Conservation (phyloP, 2,888 invertebrate species). For the Drosophila mulleri region DNA sequence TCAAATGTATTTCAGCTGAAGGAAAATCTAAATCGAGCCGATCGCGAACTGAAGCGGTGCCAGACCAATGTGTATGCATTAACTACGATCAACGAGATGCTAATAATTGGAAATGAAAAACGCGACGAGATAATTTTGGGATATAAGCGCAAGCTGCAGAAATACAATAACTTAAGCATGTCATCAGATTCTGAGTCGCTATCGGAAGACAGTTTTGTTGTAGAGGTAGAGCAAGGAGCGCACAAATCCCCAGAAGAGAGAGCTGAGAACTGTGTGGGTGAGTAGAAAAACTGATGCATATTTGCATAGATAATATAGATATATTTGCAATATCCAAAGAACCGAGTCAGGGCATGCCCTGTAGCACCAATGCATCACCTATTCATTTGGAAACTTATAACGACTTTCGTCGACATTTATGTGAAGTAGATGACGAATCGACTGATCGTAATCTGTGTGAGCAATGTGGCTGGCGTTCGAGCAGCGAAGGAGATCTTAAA, state of each 20-base stretch:
- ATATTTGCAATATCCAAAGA: no score
- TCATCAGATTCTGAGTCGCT: neutral
- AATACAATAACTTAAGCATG: neutral
- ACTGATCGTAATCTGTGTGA: conserved; percentile 10
- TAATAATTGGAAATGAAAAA: conserved; percentile 19
- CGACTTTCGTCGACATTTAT: conserved; percentile 18
- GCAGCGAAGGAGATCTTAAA: neutral
- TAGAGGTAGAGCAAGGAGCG: neutral
- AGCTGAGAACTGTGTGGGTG: neutral
- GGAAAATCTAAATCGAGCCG: neutral
- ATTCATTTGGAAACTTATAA: neutral
- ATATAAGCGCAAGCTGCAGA: conserved; percentile 13
- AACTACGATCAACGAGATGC: conserved; percentile 27
- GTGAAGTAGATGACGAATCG: neutral
- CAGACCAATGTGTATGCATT: neutral
- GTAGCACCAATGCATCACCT: no score
- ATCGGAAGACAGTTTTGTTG: neutral
- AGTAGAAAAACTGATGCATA: no score
- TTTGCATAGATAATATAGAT: no score
- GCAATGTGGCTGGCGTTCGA: neutral
- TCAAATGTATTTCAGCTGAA: conserved; percentile 10
- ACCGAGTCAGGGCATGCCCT: no score
- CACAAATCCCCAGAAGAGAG: neutral
- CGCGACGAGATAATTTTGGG: conserved; percentile 15
- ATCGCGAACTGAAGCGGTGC: neutral